These are phyloP conservation scores for Xiphydria camelus DNA, from an alignment of 2,888 invertebrate genomes.

Conservation along the genomic window DNA sequence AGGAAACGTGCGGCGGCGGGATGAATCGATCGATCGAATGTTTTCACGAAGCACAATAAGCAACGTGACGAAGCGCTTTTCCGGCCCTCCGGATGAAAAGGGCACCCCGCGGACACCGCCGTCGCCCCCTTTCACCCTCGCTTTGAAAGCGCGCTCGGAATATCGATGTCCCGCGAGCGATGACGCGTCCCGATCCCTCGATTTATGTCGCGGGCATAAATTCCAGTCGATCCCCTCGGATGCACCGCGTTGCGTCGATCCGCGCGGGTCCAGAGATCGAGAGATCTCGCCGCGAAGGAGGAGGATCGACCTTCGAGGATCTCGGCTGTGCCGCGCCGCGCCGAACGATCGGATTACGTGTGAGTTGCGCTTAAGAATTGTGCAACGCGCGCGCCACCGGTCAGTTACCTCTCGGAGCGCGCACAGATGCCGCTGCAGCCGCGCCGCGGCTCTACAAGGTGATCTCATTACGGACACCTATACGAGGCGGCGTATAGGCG, in stretches of 20 bases:
- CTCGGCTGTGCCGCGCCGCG: too few relatives aligned
- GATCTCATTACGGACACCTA: slow-evolving; percentile 21
- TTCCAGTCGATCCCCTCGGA: background rate
- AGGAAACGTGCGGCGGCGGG: background rate
- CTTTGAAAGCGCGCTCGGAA: slow-evolving; percentile 9
- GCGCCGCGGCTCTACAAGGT: slow-evolving; percentile 14
- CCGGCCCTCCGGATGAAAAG: background rate
- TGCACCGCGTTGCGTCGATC: background rate
- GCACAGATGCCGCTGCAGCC: slow-evolving; percentile 32
- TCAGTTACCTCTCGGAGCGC: slow-evolving; percentile 40
- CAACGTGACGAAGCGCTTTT: slow-evolving; percentile 1
- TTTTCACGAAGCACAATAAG: background rate
- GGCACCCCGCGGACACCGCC: background rate
- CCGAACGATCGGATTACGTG: too few relatives aligned
- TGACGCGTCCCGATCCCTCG: slow-evolving; percentile 2
- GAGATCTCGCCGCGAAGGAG: too few relatives aligned
- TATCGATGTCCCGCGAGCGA: too few relatives aligned
- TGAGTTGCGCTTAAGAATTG: slow-evolving; percentile 37
- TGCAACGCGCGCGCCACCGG: slow-evolving; percentile 34
- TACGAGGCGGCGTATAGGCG: too few relatives aligned
- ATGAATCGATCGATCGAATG: background rate
- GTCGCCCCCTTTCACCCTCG: too few relatives aligned
- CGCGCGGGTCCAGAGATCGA: background rate
- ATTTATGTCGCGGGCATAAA: background rate
- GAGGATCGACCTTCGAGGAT: too few relatives aligned